phyloP scores from a whole-genome alignment of 2,113 vertebrate species.

The Panthera leo region DNA sequence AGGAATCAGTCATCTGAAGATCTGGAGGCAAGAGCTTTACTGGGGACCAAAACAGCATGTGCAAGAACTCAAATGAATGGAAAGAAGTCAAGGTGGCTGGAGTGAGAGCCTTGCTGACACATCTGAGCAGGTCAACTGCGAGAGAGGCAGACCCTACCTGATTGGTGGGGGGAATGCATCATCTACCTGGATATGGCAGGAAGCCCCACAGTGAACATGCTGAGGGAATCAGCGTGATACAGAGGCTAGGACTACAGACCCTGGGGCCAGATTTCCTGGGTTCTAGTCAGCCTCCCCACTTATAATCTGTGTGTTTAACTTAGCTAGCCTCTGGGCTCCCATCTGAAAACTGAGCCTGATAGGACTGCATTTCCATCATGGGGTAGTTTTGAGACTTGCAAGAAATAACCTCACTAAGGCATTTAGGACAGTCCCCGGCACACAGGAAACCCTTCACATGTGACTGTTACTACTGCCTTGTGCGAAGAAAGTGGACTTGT shows the following conservation, averaged over 20 bases:
- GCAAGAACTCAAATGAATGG: not conserved
- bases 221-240: rapidly evolving
- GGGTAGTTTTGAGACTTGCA: not conserved
- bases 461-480: not conserved
- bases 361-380: rapidly evolving
- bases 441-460: not conserved
- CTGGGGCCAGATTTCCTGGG: too few relatives aligned
- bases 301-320: not conserved
- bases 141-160: not conserved
- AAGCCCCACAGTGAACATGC: too few relatives aligned
- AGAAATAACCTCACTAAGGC: not conserved
- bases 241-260: not conserved
- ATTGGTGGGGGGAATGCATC: rapidly evolving
- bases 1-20: not conserved
- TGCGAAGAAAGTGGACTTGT: not conserved
- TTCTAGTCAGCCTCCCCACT: not conserved
- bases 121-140: not conserved
- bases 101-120: not conserved
- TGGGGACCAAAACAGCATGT: not conserved
- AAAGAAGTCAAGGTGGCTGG: too few relatives aligned
- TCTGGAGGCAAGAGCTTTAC: not conserved
- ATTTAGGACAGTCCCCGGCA: not conserved
- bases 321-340: not conserved
- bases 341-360: not conserved
- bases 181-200: not conserved